Percentiles rank a stretch among this genome's conserved stretches.
phyloP scores from a whole-genome alignment of 2,797 vertebrate species.

The Falco biarmicus region DNA sequence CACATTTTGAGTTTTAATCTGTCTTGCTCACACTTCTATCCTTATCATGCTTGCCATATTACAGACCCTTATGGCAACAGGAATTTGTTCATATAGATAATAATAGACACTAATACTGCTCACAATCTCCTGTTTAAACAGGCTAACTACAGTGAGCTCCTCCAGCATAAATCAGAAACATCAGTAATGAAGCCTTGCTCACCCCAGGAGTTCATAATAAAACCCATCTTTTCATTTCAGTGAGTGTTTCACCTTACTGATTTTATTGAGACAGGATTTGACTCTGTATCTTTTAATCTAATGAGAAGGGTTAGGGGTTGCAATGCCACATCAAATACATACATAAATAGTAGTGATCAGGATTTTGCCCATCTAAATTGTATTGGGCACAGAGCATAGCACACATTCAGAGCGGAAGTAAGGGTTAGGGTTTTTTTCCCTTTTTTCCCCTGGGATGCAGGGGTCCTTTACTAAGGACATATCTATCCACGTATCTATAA shows the following conservation, averaged over 20 bases:
- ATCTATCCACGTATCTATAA: fast-evolving
- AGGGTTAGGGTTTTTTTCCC: not conserved
- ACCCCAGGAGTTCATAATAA: not conserved
- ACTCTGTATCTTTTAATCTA: not conserved
- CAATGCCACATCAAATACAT: not conserved
- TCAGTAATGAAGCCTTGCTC: not conserved
- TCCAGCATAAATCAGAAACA: not conserved
- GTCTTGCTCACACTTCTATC: not conserved
- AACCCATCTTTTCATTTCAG: not conserved
- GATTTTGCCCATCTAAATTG: not conserved
- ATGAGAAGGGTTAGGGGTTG: not conserved
- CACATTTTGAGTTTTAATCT: not conserved
- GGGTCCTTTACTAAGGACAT: not conserved
- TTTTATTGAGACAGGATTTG: not conserved
- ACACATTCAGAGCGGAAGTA: not conserved
- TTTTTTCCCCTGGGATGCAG: not conserved
- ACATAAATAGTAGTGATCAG: not conserved
- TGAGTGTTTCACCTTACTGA: not conserved
- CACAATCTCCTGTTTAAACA: not conserved
- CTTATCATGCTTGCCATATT: not conserved
- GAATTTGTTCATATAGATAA: not conserved
- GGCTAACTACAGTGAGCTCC: not conserved
- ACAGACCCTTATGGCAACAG: not conserved
- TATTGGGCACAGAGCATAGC: not conserved
- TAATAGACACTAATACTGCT: not conserved